These are phyloP conservation scores for Subanguina moxae DNA, from an alignment of 1,140 invertebrate genomes.

Conservation along the genomic window DNA sequence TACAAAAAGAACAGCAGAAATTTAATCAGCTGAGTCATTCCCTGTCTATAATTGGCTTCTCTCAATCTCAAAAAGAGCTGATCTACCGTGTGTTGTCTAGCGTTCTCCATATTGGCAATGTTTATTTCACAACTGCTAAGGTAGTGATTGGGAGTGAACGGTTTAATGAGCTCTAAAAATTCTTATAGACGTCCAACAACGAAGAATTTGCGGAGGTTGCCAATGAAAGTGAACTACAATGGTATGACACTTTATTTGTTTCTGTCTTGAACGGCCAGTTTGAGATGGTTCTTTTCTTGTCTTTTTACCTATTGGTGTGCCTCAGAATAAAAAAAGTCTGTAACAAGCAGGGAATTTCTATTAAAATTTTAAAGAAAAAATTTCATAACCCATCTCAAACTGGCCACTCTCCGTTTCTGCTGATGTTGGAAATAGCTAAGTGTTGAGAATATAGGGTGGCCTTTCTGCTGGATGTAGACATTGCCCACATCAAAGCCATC, in stretches of 20 bases:
- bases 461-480: neutral
- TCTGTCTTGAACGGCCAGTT: slow-evolving; percentile 28
- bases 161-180: neutral
- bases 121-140: slow-evolving; percentile 24
- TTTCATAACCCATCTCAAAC: no score
- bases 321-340: no score
- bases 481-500: slow-evolving; percentile 1
- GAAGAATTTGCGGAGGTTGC: slow-evolving; percentile 25
- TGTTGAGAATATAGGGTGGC: neutral
- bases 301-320: no score
- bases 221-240: slow-evolving; percentile 36
- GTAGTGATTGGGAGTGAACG: neutral
- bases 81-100: slow-evolving; percentile 26
- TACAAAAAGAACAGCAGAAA: slow-evolving; percentile 1
- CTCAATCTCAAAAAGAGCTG: slow-evolving; percentile 27
- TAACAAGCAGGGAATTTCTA: no score
- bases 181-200: slow-evolving; percentile 14
- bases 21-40: slow-evolving; percentile 11
- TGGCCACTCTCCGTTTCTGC: no score
- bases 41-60: slow-evolving; percentile 29
- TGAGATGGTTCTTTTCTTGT: slow-evolving; percentile 15
- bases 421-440: no score
- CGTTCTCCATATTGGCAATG: slow-evolving; percentile 35
- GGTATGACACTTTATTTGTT: slow-evolving; percentile 22
- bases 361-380: no score